phyloP scores from a whole-genome alignment of 1,140 invertebrate species.

The Conopomorpha cramerella region DNA sequence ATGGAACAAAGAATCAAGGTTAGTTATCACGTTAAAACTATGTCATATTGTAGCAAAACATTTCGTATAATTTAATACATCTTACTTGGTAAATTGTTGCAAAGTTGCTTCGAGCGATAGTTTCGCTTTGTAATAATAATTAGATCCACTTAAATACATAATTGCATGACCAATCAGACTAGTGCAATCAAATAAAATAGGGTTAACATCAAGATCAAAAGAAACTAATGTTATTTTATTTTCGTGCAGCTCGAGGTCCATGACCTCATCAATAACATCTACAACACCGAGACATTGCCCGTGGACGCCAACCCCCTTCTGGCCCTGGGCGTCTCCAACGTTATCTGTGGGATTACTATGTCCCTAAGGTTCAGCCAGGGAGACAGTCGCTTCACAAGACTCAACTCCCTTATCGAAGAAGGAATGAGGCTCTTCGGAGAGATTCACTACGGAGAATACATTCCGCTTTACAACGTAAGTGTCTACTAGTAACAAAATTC shows the following conservation, averaged over 20 bases:
- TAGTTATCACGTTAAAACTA: constrained; percentile 23
- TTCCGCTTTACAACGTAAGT: constrained; percentile 61
- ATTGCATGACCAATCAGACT: constrained; percentile 4
- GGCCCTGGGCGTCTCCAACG: constrained; percentile 85
- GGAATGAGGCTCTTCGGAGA: constrained; percentile 85
- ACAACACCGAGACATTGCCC: constrained; percentile 63
- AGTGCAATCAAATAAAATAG: no score
- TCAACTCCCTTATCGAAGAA: constrained; percentile 85
- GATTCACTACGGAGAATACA: constrained; percentile 71
- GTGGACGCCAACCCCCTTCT: constrained; percentile 74
- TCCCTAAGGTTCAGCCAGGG: constrained; percentile 80
- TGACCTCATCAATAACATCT: constrained; percentile 69
- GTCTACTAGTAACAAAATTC: constrained; percentile 1
- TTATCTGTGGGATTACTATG: constrained; percentile 91
- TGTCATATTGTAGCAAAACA: no score
- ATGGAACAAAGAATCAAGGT: constrained; percentile 89
- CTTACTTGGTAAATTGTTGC: no score
- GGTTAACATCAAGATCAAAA: no score
- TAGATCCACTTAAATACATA: constrained; percentile 1
- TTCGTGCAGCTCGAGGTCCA: constrained; percentile 74
- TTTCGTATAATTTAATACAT: no score
- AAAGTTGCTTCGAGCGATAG: no score
- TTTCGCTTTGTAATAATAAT: no score
- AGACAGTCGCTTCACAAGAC: constrained; percentile 75
- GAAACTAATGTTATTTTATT: no score